Conservation (phyloP, 2,113 vertebrate genomes). For the Ciconia stormi region DNA sequence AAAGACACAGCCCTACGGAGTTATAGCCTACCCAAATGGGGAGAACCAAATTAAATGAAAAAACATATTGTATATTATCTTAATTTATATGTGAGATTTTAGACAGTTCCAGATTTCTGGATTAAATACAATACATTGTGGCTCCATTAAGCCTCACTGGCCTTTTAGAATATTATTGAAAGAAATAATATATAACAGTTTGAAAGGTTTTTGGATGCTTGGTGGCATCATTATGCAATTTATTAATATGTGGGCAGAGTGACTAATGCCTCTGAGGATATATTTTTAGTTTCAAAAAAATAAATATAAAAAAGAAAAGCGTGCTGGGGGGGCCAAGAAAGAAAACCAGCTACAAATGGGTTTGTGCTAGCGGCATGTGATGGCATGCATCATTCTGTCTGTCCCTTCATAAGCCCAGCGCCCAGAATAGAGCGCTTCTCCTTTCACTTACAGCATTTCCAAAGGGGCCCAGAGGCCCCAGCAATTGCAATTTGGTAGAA, state of each 20-base stretch:
- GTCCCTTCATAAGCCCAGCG: background rate
- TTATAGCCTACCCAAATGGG: constrained; percentile 27
- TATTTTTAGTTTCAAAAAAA: constrained; percentile 62
- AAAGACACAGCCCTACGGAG: background rate
- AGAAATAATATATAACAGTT: constrained; percentile 63
- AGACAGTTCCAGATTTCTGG: constrained; percentile 64
- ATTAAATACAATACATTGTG: constrained; percentile 70
- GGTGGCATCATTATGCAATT: constrained; percentile 68
- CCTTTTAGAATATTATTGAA: constrained; percentile 66
- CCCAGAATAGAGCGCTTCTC: background rate
- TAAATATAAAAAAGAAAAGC: background rate
- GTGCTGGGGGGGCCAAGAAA: background rate
- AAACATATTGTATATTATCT: constrained; percentile 64
- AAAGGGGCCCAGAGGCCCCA: background rate
- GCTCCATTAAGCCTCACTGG: constrained; percentile 60
- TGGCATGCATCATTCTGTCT: constrained; percentile 3
- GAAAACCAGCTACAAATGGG: constrained; percentile 36
- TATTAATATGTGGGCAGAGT: constrained; percentile 70
- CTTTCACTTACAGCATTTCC: background rate
- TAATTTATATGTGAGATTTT: constrained; percentile 60
- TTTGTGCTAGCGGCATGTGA: constrained; percentile 1
- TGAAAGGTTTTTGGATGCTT: constrained; percentile 70
- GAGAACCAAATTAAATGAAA: constrained; percentile 55
- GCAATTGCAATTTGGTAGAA: background rate
- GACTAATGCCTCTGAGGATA: constrained; percentile 59